Evolutionary conservation across 2,888 invertebrate genomes (phyloP).

Genomic region (Baronia brevicornis): DNA sequence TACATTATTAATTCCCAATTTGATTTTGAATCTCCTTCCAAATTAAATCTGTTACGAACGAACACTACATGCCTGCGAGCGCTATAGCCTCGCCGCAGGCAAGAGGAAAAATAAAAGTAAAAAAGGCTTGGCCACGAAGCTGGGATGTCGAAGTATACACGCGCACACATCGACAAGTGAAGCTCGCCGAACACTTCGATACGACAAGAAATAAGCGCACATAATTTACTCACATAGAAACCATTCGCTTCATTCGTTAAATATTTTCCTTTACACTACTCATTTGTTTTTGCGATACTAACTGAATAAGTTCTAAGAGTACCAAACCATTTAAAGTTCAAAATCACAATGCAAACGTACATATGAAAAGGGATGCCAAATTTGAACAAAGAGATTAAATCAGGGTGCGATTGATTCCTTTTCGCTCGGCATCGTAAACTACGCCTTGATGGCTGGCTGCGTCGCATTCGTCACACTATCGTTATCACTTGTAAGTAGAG

Average conservation of each 20-base stretch:
- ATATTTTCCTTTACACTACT: conserved; percentile 12
- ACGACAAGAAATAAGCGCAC: conserved; percentile 44
- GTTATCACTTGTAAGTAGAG: conserved; percentile 25
- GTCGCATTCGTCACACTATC: conserved; percentile 13
- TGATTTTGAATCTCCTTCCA: conserved; percentile 9
- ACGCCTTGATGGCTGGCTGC: conserved; percentile 9
- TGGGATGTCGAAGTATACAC: conserved; percentile 45
- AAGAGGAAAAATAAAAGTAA: conserved; percentile 68
- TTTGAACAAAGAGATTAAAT: conserved; percentile 15
- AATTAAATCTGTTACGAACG: conserved; percentile 17
- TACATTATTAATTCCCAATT: conserved; percentile 11
- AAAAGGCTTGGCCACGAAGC: conserved; percentile 61
- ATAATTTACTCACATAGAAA: conserved; percentile 43
- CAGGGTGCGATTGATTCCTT: conserved; percentile 6
- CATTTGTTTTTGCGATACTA: conserved; percentile 8
- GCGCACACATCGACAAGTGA: conserved; percentile 40
- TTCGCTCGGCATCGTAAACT: conserved; percentile 7
- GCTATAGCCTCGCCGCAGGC: conserved; percentile 47
- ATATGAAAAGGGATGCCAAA: conserved; percentile 9
- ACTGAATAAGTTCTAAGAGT: background rate
- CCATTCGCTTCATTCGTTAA: conserved; percentile 20
- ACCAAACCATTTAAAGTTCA: conserved; percentile 8
- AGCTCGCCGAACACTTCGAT: conserved; percentile 47
- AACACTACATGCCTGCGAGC: conserved; percentile 31
- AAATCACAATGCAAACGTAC: conserved; percentile 10